phyloP scores from a whole-genome alignment of 2,888 invertebrate genomes.

The Thelaira solivaga region DNA sequence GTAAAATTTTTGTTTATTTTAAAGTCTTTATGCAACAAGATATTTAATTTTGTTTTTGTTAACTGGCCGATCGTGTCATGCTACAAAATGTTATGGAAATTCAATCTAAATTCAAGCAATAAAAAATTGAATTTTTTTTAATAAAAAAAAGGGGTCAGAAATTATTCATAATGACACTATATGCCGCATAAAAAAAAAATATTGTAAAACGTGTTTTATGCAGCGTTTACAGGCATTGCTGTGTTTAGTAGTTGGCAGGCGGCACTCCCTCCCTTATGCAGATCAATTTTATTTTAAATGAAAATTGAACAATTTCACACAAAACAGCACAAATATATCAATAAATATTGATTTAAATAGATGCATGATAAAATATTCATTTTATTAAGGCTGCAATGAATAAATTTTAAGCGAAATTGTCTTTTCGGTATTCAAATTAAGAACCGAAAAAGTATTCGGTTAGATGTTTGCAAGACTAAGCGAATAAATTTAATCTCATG shows the following conservation, averaged over 20 bases:
- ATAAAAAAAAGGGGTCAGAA: slow-evolving; percentile 24
- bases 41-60: background rate
- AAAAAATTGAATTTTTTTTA: slow-evolving; percentile 15
- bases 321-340: slow-evolving; percentile 12
- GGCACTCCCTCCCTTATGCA: slow-evolving; percentile 33
- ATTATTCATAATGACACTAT: slow-evolving; percentile 40
- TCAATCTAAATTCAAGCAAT: slow-evolving; percentile 10
- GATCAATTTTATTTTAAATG: slow-evolving; percentile 19
- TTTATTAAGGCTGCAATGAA: background rate
- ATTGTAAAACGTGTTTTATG: background rate
- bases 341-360: slow-evolving; percentile 24
- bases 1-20: background rate
- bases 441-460: too few relatives aligned
- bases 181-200: background rate
- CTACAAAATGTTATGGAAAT: slow-evolving; percentile 43
- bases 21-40: background rate
- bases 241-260: background rate
- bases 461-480: too few relatives aligned
- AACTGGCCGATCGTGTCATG: slow-evolving; percentile 38
- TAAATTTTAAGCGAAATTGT: background rate
- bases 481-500: too few relatives aligned
- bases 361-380: slow-evolving; percentile 23
- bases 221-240: slow-evolving; percentile 1
- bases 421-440: background rate
- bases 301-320: slow-evolving; percentile 20